Percentiles rank a stretch among this genome's conserved stretches.
phyloP scores from a whole-genome alignment of 2,113 vertebrate species.

The Phalacrocorax brasilianus region DNA sequence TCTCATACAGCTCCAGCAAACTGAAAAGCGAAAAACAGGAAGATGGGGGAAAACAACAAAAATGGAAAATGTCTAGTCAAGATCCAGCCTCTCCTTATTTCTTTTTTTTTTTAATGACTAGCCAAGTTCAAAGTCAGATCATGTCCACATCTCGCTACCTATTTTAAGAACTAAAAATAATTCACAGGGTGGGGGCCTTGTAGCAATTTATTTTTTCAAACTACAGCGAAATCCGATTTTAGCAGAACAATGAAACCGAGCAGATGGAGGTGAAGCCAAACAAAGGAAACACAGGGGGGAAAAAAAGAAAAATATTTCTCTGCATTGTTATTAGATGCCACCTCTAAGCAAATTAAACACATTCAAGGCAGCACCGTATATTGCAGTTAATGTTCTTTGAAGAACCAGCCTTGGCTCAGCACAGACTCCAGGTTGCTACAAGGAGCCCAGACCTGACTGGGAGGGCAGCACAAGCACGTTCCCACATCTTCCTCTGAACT shows the following conservation, averaged over 20 bases:
- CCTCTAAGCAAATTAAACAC: conserved; percentile 23
- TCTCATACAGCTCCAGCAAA: background rate
- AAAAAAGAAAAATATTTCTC: background rate
- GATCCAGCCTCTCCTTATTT: background rate
- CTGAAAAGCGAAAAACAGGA: background rate
- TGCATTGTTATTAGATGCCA: conserved; percentile 2
- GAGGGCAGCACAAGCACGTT: background rate
- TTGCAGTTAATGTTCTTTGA: background rate
- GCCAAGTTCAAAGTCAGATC: background rate
- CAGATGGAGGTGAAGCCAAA: background rate
- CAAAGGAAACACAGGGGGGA: background rate
- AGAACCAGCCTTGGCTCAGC: background rate
- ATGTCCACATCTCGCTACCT: accelerated
- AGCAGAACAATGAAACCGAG: background rate
- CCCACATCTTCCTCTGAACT: background rate
- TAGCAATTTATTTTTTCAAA: conserved; percentile 17
- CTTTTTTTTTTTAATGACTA: background rate
- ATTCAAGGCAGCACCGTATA: background rate
- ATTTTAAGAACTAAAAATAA: background rate
- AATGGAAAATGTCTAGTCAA: background rate
- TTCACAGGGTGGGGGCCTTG: background rate
- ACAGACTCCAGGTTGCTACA: background rate
- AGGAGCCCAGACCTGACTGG: background rate
- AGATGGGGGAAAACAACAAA: background rate
- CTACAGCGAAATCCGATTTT: background rate